Base-by-base conservation (phyloP, 2,797 vertebrate genomes). In the Epinephelus malabaricus region DNA sequence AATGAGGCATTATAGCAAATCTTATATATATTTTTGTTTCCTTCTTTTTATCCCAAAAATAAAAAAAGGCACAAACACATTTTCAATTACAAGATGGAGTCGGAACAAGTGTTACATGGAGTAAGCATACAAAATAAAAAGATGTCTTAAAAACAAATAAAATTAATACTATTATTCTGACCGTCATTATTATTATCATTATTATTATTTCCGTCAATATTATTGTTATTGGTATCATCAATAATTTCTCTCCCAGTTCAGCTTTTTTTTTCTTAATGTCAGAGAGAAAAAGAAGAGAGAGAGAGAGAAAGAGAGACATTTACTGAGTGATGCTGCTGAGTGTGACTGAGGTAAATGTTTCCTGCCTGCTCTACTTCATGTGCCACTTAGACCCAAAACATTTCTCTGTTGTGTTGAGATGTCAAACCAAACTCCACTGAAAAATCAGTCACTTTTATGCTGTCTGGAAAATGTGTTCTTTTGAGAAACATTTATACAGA, bases 111-210 rank as follows among this genome's bases (percentile, higher is more conserved):
- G 87, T 88, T 85, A 92, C 89, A 91, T 71, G 83, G 78, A 92
- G 83, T 83, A 87, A 88, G 89, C 73, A 82, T 86, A 91, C 67
- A 86, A 90, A 93, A 94, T 80, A 77, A 88, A 92, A 89, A 91
- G 72, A 77, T 76, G 78, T 90, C 85, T 78, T 70, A 82, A 90
- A 89, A 82, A 87, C 72, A 90, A 93, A 93, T 86, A 92, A 88
- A 92, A 92, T 88, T 86, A 95, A 94, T 90, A 92, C 92, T 91
- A 92, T 91, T 88, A 92, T 90, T 94, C 74, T 71, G 79, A 93
- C 89, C 79, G 67, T 89, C 87, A 68, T 76, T 58, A 68, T 85
- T 18, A 77, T 76, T 61, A 77, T 77, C 49, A 82, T 89, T 83
- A 73, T 83, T 34, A 69, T 82, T 69, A 80, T 89, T 49, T 70